Evolutionary conservation across 2,888 invertebrate species (phyloP).

Genomic region (Parthenolecanium corni): DNA sequence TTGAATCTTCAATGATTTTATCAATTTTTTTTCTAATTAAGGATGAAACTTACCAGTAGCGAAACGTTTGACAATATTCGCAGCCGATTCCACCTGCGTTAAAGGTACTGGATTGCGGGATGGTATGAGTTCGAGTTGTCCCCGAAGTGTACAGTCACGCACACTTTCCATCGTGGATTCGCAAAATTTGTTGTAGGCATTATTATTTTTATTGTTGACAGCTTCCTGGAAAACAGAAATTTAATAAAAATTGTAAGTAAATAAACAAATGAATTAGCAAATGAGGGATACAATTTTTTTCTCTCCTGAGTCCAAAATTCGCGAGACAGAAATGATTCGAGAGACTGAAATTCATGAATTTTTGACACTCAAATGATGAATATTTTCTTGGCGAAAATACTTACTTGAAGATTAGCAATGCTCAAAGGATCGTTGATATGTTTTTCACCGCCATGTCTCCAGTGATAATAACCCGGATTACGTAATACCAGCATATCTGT

Average conservation of each 20-base stretch:
- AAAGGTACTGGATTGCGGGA: constrained; percentile 68
- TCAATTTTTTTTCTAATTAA: background rate
- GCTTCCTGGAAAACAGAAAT: constrained; percentile 56
- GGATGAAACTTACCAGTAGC: constrained; percentile 52
- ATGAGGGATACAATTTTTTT: background rate
- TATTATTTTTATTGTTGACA: constrained; percentile 61
- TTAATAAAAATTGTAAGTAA: background rate
- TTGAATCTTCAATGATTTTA: too few species aligned
- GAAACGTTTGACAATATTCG: constrained; percentile 90
- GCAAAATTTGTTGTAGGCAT: constrained; percentile 71
- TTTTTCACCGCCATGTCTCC: constrained; percentile 93
- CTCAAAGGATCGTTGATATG: constrained; percentile 93
- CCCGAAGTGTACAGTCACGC: constrained; percentile 75
- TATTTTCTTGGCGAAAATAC: background rate
- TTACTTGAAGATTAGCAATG: constrained; percentile 58
- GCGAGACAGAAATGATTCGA: too few species aligned
- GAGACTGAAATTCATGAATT: too few species aligned
- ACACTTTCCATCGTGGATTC: constrained; percentile 80
- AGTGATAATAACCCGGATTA: constrained; percentile 90
- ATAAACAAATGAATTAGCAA: background rate
- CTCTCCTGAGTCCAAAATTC: too few species aligned
- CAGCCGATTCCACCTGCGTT: constrained; percentile 80
- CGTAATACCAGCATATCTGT: constrained; percentile 61
- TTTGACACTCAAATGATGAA: too few species aligned
- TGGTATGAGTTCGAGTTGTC: constrained; percentile 77